Evolutionary conservation across 2,888 invertebrate genomes (phyloP), one percentile per base, ranked within the genome.

Genomic region (Thumatha senex): DNA sequence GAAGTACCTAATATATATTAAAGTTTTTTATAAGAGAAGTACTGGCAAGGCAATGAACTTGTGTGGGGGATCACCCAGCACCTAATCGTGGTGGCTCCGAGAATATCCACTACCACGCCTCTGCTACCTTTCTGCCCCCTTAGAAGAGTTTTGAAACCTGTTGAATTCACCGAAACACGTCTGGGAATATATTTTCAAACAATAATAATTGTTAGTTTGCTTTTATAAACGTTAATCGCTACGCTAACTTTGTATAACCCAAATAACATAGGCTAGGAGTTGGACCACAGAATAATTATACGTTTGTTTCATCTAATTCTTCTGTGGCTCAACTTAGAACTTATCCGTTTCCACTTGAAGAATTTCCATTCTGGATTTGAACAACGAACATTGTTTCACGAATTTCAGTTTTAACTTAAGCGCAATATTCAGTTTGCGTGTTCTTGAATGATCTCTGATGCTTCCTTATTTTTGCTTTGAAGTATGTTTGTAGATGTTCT

Each of bases 261-360:
- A 24, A 4, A 24, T 24, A 4, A 24, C 5, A 52, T 61, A 48
- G 55, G 55, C 67, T 56, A 60, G 60, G 58, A 70, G 55, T 46
- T 46, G 18, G n/a, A 65, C 67, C 18, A 24, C 18, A 24, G 18
- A 24, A 24, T 24, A 5, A n/a, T n/a, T n/a, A n/a, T n/a, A n/a
- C n/a, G 18, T 24, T 4, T 24, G 18, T 24, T 24, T 24, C 18
- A 24, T 24, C n/a, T n/a, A n/a, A n/a, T n/a, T n/a, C n/a, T n/a
- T n/a, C 18, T 24, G 18, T 24, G 18, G 18, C 18, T 24, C 5
- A 24, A 24, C 71, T 63, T 66, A 62, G 63, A 72, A 68, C 69
- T 75, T 73, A 72, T 75, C 75, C 76, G 70, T 62, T 64, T 52
- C 49, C 53, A 55, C 34, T 57, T 14, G 51, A 57, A 33, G 48